Percentiles rank a stretch among this genome's conserved stretches.
Evolutionary conservation across 1,140 invertebrate genomes (phyloP).

Genomic region (Carposina sasakii): DNA sequence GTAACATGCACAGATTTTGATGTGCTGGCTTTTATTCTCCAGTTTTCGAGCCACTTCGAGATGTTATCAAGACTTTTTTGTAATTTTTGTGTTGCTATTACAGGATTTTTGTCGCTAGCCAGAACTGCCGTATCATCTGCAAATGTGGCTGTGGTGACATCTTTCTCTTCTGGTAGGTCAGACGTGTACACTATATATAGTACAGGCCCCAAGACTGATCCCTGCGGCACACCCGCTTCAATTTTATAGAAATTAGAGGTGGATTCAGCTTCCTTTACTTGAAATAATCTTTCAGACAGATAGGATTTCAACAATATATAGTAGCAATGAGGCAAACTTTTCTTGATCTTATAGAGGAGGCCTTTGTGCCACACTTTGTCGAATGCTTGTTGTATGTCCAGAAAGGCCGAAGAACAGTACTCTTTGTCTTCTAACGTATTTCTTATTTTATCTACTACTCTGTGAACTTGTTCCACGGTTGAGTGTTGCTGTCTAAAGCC

Average conservation of each 20-base stretch:
- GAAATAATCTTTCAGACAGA: slow-evolving; percentile 4
- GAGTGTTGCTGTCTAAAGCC: slow-evolving; percentile 33
- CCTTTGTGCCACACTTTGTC: slow-evolving; percentile 22
- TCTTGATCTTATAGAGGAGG: slow-evolving; percentile 30
- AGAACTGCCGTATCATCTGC: too few relatives aligned
- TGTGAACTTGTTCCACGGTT: slow-evolving; percentile 31
- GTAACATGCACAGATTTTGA: too few relatives aligned
- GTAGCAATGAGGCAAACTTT: slow-evolving; percentile 12
- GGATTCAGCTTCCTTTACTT: slow-evolving; percentile 1
- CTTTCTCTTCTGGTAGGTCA: neutral
- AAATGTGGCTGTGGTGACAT: neutral
- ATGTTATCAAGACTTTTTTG: too few relatives aligned
- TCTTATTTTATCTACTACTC: slow-evolving; percentile 19
- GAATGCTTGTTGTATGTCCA: slow-evolving; percentile 39
- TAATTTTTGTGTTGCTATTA: too few relatives aligned
- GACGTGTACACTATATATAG: slow-evolving; percentile 4
- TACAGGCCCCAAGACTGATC: slow-evolving; percentile 1
- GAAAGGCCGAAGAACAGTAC: slow-evolving; percentile 13
- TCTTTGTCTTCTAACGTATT: too few relatives aligned
- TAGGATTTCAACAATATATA: slow-evolving; percentile 3
- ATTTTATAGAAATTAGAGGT: slow-evolving; percentile 4
- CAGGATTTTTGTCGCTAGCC: too few relatives aligned
- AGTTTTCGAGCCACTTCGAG: too few relatives aligned
- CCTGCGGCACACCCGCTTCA: slow-evolving; percentile 4
- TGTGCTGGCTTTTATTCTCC: too few relatives aligned